Evolutionary conservation across 2,113 vertebrate species (phyloP).

Genomic region (Macaca fascicularis): DNA sequence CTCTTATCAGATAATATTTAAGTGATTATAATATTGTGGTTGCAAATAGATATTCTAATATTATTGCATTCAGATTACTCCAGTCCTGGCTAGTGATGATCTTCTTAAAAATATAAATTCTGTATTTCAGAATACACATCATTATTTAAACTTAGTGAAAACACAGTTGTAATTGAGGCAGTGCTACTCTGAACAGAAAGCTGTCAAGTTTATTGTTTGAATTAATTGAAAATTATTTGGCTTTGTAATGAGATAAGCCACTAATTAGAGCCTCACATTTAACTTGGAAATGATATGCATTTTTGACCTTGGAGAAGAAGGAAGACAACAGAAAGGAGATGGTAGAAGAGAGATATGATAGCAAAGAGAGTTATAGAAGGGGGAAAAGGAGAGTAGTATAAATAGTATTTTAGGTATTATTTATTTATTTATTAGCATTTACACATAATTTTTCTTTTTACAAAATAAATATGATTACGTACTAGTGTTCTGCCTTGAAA

Average conservation of each 20-base stretch:
- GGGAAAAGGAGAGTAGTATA: background rate
- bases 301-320: conserved; percentile 49
- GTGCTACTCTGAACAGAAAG: background rate
- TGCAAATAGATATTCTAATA: background rate
- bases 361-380: background rate
- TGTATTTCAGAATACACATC: background rate
- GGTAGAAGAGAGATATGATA: background rate
- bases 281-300: background rate
- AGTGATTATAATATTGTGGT: background rate
- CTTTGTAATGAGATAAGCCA: conserved; percentile 7
- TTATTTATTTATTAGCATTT: background rate
- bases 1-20: background rate
- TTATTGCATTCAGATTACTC: background rate
- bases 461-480: background rate
- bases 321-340: background rate
- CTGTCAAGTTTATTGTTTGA: conserved; percentile 41
- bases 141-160: conserved; percentile 26
- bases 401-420: background rate
- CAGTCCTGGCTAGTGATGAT: background rate
- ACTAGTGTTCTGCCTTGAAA: background rate
- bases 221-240: background rate
- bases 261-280: background rate
- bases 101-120: background rate
- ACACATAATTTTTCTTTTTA: background rate
- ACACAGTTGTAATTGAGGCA: background rate